Conservation (phyloP, 2,888 invertebrate species). For the Ctenicera cuprea region DNA sequence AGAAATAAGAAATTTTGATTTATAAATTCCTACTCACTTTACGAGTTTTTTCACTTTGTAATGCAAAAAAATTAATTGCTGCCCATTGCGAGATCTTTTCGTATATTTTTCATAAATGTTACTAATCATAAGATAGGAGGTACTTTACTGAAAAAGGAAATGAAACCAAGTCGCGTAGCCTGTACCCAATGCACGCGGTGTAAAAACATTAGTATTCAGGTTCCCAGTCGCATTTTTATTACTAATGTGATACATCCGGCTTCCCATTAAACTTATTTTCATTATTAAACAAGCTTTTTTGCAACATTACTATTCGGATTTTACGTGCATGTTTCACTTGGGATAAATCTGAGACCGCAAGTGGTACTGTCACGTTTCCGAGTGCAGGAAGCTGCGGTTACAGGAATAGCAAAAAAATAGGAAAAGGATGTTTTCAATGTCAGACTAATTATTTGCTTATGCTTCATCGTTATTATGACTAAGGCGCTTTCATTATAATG, state of each 20-base stretch:
- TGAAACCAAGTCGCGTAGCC: background rate
- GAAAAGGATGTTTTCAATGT: conserved; percentile 50
- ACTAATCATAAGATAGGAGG: background rate
- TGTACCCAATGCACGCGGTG: background rate
- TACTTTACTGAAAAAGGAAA: background rate
- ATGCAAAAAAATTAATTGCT: too few species aligned
- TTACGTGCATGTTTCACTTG: conserved; percentile 30
- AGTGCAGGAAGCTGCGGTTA: conserved; percentile 48
- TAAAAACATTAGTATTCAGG: conserved; percentile 30
- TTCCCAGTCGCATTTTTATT: conserved; percentile 35
- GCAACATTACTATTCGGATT: background rate
- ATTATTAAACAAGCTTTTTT: conserved; percentile 17
- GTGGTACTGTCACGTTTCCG: conserved; percentile 24
- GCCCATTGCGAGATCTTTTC: too few species aligned
- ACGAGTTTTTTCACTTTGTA: too few species aligned
- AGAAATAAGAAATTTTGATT: too few species aligned
- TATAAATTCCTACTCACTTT: too few species aligned
- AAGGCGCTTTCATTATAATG: conserved; percentile 16
- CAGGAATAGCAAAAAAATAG: conserved; percentile 44
- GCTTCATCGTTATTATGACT: conserved; percentile 32
- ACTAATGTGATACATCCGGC: conserved; percentile 30
- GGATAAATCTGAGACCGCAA: conserved; percentile 48
- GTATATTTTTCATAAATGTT: too few species aligned
- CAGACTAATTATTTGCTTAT: conserved; percentile 44
- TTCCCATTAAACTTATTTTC: conserved; percentile 24